phyloP scores from a whole-genome alignment of 2,113 vertebrate genomes.

The Thunnus maccoyii region DNA sequence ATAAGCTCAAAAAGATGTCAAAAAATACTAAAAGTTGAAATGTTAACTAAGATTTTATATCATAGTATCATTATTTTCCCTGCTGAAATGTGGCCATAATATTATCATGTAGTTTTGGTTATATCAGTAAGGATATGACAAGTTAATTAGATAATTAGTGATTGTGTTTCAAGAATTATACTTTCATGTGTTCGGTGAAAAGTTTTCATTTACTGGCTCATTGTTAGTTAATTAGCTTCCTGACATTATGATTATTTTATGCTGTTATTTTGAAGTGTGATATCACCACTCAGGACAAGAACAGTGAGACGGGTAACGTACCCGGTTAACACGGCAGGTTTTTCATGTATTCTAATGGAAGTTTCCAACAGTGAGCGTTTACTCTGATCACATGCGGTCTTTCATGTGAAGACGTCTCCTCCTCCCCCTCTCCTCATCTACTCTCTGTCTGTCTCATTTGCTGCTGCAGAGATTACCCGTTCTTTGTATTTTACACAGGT shows the following conservation, averaged over 20 bases:
- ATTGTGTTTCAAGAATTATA: not conserved
- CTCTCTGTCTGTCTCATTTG: too few relatives aligned
- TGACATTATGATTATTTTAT: not conserved
- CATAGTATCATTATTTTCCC: too few relatives aligned
- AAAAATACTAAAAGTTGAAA: too few relatives aligned
- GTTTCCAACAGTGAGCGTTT: slow-evolving; percentile 9
- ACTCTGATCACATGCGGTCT: slow-evolving; percentile 10
- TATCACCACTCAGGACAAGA: not conserved
- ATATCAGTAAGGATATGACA: slow-evolving; percentile 9
- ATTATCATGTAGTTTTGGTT: too few relatives aligned
- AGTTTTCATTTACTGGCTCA: not conserved
- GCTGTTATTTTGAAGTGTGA: not conserved
- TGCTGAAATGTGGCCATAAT: too few relatives aligned
- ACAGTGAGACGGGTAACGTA: not conserved
- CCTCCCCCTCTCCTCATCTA: not conserved
- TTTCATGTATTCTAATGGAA: not conserved
- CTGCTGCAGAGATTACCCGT: not conserved
- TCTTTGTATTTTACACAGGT: not conserved
- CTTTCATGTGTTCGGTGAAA: not conserved
- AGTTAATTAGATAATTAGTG: not conserved
- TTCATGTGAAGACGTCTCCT: slow-evolving; percentile 13
- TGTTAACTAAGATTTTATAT: too few relatives aligned
- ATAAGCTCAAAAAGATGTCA: too few relatives aligned
- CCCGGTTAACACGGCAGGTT: not conserved
- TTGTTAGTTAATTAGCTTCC: not conserved